Evolutionary conservation across 2,888 invertebrate genomes (phyloP).

Genomic region (Hemicrepidius hirtus): DNA sequence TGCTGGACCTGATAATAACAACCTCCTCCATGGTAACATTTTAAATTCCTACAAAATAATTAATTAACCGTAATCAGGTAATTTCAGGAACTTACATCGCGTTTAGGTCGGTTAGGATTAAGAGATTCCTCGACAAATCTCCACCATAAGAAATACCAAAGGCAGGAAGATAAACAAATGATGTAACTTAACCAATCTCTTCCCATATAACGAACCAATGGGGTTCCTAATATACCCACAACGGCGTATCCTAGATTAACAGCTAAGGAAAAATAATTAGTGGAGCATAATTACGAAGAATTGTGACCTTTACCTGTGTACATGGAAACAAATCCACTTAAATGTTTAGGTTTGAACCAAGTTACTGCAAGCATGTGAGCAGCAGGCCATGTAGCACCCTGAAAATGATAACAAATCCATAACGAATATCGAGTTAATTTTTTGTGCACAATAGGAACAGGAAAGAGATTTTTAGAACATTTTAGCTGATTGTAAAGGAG

Average conservation of each 20-base stretch:
- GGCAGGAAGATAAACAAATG: conserved; percentile 71
- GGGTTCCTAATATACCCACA: conserved; percentile 74
- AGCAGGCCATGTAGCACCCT: conserved; percentile 77
- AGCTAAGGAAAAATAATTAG: conserved; percentile 65
- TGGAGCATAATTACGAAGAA: neutral
- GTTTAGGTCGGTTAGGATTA: conserved; percentile 70
- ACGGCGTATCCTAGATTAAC: conserved; percentile 76
- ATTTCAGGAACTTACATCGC: conserved; percentile 69
- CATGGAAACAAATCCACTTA: conserved; percentile 75
- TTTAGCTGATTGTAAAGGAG: too few relatives aligned
- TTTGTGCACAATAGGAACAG: neutral
- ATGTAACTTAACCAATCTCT: conserved; percentile 75
- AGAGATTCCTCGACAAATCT: conserved; percentile 75
- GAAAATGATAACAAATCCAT: conserved; percentile 49
- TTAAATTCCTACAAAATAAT: conserved; percentile 66
- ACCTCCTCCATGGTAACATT: conserved; percentile 74
- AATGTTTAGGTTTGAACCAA: conserved; percentile 76
- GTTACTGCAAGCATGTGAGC: conserved; percentile 77
- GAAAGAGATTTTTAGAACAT: too few relatives aligned
- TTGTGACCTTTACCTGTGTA: conserved; percentile 72
- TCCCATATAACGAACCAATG: conserved; percentile 73
- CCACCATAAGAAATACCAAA: conserved; percentile 76
- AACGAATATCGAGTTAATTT: too few relatives aligned
- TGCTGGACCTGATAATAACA: conserved; percentile 75
- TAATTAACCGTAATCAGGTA: conserved; percentile 1